A percentile compares a stretch with the other conserved stretches of the same genome.
Conservation (phyloP, 2,888 invertebrate genomes). For the Parnassius orleans region DNA sequence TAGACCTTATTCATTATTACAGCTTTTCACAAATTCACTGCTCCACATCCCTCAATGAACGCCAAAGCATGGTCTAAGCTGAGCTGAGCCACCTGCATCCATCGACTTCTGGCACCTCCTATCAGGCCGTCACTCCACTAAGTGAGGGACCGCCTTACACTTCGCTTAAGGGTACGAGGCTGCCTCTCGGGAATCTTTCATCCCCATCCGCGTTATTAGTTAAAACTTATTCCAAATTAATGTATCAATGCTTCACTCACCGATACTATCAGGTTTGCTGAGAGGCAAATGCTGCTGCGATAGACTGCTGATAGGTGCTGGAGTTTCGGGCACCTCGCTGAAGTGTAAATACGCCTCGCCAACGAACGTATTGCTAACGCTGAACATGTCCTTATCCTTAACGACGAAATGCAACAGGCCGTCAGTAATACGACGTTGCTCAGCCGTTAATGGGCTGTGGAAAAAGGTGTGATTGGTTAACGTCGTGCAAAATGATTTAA, state of each 20-base stretch:
- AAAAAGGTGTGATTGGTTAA: constrained; percentile 1
- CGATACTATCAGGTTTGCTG: constrained; percentile 84
- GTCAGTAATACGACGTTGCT: constrained; percentile 84
- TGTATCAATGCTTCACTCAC: constrained; percentile 56
- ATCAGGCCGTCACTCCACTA: too few species aligned
- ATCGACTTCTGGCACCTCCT: too few species aligned
- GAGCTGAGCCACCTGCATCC: too few species aligned
- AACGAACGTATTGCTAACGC: constrained; percentile 94
- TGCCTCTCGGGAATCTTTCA: too few species aligned
- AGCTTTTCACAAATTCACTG: too few species aligned
- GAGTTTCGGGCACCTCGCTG: constrained; percentile 85
- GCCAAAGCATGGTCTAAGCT: too few species aligned
- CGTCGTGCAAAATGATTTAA: too few species aligned
- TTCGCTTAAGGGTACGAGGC: too few species aligned
- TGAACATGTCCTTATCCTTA: constrained; percentile 97
- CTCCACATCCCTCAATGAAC: too few species aligned
- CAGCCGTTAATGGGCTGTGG: constrained; percentile 84
- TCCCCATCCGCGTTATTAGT: too few species aligned
- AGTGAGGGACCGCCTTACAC: too few species aligned
- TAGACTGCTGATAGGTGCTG: constrained; percentile 80
- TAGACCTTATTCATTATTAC: too few species aligned
- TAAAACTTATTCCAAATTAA: neutral
- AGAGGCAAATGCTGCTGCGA: constrained; percentile 88
- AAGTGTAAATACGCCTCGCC: constrained; percentile 96
- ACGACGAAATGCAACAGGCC: constrained; percentile 93